Evolutionary conservation across 1,140 invertebrate genomes (phyloP).

Genomic region (Charaxes varanes): DNA sequence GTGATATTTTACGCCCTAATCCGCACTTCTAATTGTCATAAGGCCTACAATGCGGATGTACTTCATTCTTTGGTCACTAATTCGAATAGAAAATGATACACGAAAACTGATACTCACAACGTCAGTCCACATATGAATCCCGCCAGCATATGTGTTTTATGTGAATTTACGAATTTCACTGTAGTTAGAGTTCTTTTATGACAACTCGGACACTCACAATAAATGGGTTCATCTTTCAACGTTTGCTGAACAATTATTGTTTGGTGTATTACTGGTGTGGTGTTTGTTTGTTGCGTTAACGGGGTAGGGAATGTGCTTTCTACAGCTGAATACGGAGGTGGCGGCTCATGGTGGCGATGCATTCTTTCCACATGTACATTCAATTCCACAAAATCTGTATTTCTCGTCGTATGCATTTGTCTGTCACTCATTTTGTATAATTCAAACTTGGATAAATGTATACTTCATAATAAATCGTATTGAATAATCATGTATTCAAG

Average conservation of each 20-base stretch:
- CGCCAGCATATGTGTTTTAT: constrained; percentile 52
- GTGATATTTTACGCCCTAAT: no score
- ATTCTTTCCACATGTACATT: constrained; percentile 24
- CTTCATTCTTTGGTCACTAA: no score
- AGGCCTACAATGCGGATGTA: no score
- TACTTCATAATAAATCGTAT: constrained; percentile 14
- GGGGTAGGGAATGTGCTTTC: no score
- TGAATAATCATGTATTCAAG: constrained; percentile 24
- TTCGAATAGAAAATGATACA: no score
- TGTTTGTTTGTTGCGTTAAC: no score
- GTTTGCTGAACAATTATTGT: constrained; percentile 40
- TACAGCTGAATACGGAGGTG: constrained; percentile 40
- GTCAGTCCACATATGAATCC: constrained; percentile 59
- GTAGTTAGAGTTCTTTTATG: constrained; percentile 39
- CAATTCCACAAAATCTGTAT: constrained; percentile 14
- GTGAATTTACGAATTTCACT: constrained; percentile 46
- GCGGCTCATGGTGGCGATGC: constrained; percentile 26
- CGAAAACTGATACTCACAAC: constrained; percentile 48
- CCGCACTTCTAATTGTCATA: no score
- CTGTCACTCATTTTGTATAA: constrained; percentile 23
- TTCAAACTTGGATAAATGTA: constrained; percentile 7
- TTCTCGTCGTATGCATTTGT: constrained; percentile 18
- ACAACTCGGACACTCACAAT: constrained; percentile 40
- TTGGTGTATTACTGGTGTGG: constrained; percentile 35
- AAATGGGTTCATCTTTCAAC: constrained; percentile 35